Percentiles rank a stretch among this genome's conserved stretches.
These are phyloP conservation scores for Lasiurus borealis DNA, from an alignment of 2,113 vertebrate species.

Conservation along the genomic window DNA sequence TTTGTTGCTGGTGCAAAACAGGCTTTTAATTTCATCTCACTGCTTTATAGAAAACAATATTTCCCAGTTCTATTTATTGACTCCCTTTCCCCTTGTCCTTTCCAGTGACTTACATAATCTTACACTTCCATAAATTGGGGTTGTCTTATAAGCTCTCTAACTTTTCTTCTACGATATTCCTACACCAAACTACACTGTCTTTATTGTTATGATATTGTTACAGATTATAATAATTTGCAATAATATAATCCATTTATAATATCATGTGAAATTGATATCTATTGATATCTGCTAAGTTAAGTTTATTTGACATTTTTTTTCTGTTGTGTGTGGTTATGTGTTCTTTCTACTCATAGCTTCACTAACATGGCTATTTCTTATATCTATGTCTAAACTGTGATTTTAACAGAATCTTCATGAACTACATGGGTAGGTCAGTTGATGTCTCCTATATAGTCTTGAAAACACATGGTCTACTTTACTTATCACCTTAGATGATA, in stretches of 20 bases:
- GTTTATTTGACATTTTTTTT: background rate
- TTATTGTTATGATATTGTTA: conserved; percentile 24
- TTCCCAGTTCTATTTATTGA: background rate
- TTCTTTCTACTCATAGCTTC: background rate
- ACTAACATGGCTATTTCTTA: background rate
- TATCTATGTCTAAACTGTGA: no score
- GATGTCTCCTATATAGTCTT: background rate
- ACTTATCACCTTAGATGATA: conserved; percentile 20
- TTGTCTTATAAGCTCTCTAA: background rate
- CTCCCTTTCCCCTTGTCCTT: background rate
- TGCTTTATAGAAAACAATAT: background rate
- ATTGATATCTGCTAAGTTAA: background rate
- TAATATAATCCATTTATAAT: background rate
- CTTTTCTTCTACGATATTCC: background rate
- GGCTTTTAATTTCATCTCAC: background rate
- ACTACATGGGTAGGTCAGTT: background rate
- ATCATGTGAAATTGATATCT: background rate
- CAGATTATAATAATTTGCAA: background rate
- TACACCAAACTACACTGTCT: background rate
- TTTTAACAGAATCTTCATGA: no score
- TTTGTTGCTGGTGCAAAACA: background rate
- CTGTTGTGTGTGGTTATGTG: background rate
- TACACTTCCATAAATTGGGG: background rate
- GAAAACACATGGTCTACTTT: background rate
- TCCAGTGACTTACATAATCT: background rate